A percentile compares a stretch with the other conserved stretches of the same genome.
Evolutionary conservation across 2,888 invertebrate species (phyloP).

Genomic region (Conistra vaccinii): DNA sequence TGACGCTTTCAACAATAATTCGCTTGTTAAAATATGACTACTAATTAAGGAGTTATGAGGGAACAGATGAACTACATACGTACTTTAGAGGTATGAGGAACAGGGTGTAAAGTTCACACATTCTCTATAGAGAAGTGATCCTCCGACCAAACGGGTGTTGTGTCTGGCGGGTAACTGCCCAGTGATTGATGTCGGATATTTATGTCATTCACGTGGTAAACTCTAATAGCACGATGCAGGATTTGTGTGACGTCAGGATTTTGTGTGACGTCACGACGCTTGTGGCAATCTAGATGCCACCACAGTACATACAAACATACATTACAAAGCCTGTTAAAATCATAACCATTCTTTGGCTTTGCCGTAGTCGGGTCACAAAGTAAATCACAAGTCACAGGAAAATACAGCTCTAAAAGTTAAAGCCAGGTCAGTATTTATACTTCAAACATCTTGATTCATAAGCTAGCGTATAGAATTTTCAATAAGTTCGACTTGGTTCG

Average conservation of each 20-base stretch:
- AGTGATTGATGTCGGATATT: no score
- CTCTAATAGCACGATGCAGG: no score
- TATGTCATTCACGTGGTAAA: no score
- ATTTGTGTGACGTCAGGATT: no score
- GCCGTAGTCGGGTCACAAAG: background rate
- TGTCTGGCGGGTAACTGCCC: no score
- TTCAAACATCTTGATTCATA: slow-evolving; percentile 22
- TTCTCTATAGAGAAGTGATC: no score
- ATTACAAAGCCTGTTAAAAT: background rate
- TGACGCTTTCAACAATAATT: background rate
- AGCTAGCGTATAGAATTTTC: slow-evolving; percentile 41
- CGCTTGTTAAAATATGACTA: background rate
- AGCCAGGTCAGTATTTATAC: slow-evolving; percentile 11
- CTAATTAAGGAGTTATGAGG: background rate
- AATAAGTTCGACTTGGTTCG: slow-evolving; percentile 42
- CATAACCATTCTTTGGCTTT: background rate
- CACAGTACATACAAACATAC: background rate
- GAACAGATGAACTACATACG: background rate
- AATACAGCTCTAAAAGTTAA: slow-evolving; percentile 17
- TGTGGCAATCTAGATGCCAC: no score
- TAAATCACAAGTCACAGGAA: background rate
- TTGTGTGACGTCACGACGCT: no score
- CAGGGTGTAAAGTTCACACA: no score
- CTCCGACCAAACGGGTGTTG: no score
- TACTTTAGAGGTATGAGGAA: no score